Percentiles rank a stretch among this genome's conserved stretches.
These are phyloP conservation scores for Leptatherina wallacei DNA, from an alignment of 2,797 vertebrate genomes.

Conservation along the genomic window DNA sequence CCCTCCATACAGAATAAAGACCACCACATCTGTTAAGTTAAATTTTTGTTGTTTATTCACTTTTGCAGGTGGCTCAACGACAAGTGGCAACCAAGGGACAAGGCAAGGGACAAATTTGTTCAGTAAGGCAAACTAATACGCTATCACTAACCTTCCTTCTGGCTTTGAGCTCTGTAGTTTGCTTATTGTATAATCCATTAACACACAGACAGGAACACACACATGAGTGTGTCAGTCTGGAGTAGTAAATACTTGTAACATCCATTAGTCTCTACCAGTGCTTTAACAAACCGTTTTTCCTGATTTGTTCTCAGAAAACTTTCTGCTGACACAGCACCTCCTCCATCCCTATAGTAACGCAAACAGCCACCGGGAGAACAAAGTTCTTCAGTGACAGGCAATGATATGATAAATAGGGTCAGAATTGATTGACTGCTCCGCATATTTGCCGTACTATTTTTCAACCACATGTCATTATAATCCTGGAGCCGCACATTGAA, in stretches of 20 bases:
- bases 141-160: slow-evolving; percentile 68
- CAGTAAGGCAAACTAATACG: slow-evolving; percentile 87
- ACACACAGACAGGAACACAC: slow-evolving; percentile 40
- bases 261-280: neutral
- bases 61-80: slow-evolving; percentile 86
- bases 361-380: neutral
- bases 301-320: neutral
- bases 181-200: slow-evolving; percentile 66
- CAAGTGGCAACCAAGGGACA: slow-evolving; percentile 88
- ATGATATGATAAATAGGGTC: neutral
- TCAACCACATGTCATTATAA: neutral
- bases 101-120: slow-evolving; percentile 92
- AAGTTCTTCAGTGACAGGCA: neutral
- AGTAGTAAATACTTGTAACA: neutral
- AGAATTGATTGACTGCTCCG: neutral
- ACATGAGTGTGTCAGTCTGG: neutral
- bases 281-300: neutral
- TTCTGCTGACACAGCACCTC: neutral
- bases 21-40: neutral
- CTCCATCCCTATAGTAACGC: neutral
- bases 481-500: neutral
- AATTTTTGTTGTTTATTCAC: slow-evolving; percentile 10
- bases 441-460: neutral
- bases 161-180: slow-evolving; percentile 45
- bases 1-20: too few species aligned